Evolutionary conservation across 2,113 vertebrate genomes (phyloP), one percentile per base, ranked within the genome.

Genomic region (Stigmatopora nigra): DNA sequence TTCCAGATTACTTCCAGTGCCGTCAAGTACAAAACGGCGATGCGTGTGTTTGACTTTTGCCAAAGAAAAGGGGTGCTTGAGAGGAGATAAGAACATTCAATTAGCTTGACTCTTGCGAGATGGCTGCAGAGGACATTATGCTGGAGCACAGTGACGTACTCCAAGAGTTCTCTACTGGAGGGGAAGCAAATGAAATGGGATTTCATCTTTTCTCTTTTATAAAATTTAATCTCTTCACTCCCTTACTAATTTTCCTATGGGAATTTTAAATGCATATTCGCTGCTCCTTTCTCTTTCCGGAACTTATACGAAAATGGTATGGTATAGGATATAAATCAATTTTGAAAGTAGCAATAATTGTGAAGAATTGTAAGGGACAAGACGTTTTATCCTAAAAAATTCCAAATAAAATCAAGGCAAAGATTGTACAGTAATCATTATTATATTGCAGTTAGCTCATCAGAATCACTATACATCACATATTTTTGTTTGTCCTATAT

Each of bases 41-140:
- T 59, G 51, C 49, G 49, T 65, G 52, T 62, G 76, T 80, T 76
- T 77, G 61, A 71, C 52, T 76, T 71, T 65, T 77, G 41, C 67
- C 67, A 72, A 80, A 70, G 67, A 70, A 74, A 64, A 59, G 9
- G 58, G 67, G 48, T 49, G 46, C 64, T 59, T 68, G 49, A 68
- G 65, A 72, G 72, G 52, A 82, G 86, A 87, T 85, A 86, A 84
- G 82, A 71, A 80, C 79, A 83, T 82, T 89, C 82, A 87, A 79
- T 82, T 85, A 85, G 78, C 64, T 46, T 9, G 55, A 68, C 75
- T 80, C 64, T 57, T 64, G 56, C 59, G 49, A 67, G 69, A 57
- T 49, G 12, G 47, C 65, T 65, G 71, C 68, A 67, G 3, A 67
- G 70, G 77, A 70, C 72, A 5, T 68, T 65, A 57, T 3, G 67